Conservation (phyloP, 2,113 vertebrate genomes). For the Globicephala melas region DNA sequence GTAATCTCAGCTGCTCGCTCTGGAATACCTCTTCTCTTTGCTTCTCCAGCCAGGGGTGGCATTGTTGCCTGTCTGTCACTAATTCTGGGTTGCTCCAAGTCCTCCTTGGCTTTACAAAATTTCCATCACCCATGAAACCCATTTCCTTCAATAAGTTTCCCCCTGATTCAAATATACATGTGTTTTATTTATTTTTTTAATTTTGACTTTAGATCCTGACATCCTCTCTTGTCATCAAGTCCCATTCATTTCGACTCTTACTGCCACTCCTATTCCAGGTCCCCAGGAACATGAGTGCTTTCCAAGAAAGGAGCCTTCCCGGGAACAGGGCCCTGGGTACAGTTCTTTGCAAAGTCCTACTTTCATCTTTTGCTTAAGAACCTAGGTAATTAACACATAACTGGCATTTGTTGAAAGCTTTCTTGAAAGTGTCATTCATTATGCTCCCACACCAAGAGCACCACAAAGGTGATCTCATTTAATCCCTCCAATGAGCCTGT, state of each 20-base stretch:
- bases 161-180: not conserved
- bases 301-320: not conserved
- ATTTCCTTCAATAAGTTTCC: not conserved
- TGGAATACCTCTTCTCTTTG: not conserved
- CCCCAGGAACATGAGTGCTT: not conserved
- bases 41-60: not conserved
- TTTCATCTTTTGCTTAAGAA: not conserved
- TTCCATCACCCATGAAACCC: not conserved
- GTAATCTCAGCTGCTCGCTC: not conserved
- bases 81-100: not conserved
- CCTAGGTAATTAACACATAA: not conserved
- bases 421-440: not conserved
- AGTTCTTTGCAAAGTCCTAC: not conserved
- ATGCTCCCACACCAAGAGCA: accelerated
- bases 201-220: not conserved
- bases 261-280: accelerated
- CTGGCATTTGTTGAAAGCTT: not conserved
- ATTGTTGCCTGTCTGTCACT: not conserved
- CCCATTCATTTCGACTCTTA: not conserved
- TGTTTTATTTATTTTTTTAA: not conserved
- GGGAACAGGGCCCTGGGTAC: accelerated
- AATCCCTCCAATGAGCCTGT: not conserved
- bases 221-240: not conserved
- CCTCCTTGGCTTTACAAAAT: not conserved
- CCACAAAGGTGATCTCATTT: not conserved